Evolutionary conservation across 2,113 vertebrate genomes (phyloP).

Genomic region (Casuarius casuarius): DNA sequence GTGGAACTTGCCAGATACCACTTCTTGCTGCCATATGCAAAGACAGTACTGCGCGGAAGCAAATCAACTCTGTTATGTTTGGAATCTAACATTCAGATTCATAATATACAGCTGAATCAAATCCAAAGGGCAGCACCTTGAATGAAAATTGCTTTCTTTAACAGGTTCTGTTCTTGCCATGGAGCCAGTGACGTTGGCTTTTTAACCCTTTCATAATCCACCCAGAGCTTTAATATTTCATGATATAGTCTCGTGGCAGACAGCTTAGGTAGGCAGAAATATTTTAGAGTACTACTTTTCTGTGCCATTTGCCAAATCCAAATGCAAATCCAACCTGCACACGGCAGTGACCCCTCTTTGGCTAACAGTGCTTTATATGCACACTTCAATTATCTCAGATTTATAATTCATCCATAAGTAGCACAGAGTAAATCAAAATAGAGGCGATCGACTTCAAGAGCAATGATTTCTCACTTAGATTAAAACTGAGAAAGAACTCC

Average conservation of each 20-base stretch:
- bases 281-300: slow-evolving; percentile 34
- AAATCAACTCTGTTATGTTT: slow-evolving; percentile 46
- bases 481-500: slow-evolving; percentile 36
- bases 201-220: slow-evolving; percentile 4
- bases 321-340: slow-evolving; percentile 14
- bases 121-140: slow-evolving; percentile 47
- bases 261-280: not conserved
- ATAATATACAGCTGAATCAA: slow-evolving; percentile 35
- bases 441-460: slow-evolving; percentile 40
- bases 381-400: not conserved
- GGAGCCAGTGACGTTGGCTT: not conserved
- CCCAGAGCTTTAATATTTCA: not conserved
- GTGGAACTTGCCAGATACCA: slow-evolving; percentile 35
- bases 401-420: not conserved
- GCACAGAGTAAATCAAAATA: slow-evolving; percentile 45
- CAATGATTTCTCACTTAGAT: slow-evolving; percentile 42
- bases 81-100: slow-evolving; percentile 55
- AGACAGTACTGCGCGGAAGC: not conserved
- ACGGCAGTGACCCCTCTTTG: slow-evolving; percentile 1
- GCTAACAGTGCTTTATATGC: not conserved
- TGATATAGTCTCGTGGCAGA: slow-evolving; percentile 1
- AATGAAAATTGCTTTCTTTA: slow-evolving; percentile 38
- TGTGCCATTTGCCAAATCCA: slow-evolving; percentile 21
- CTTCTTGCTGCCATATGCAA: slow-evolving; percentile 32
- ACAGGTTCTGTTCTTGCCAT: slow-evolving; percentile 9